A percentile compares a stretch with the other conserved stretches of the same genome.
phyloP scores from a whole-genome alignment of 2,888 invertebrate species.

The Pollenia angustigena region DNA sequence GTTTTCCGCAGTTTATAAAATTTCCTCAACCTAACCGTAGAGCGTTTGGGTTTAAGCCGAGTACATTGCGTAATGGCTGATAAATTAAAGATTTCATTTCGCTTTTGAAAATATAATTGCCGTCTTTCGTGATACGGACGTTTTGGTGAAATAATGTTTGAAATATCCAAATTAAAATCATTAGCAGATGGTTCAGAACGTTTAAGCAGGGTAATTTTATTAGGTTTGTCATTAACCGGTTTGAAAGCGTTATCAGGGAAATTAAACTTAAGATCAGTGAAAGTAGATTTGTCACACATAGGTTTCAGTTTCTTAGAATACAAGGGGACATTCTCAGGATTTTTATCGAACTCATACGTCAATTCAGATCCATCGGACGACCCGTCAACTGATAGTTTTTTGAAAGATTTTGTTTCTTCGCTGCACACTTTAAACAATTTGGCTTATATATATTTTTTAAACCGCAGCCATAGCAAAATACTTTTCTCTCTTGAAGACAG shows the following conservation, averaged over 20 bases:
- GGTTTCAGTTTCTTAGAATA: no score
- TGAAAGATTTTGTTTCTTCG: neutral
- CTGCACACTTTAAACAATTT: neutral
- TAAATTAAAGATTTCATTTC: slow-evolving; percentile 26
- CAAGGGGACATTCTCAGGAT: no score
- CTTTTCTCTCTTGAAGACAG: slow-evolving; percentile 14
- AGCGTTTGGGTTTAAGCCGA: neutral
- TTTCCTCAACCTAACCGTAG: neutral
- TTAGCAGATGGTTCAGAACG: neutral
- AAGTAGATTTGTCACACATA: no score
- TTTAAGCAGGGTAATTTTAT: slow-evolving; percentile 7
- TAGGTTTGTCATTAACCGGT: neutral
- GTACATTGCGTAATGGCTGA: neutral
- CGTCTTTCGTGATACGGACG: neutral
- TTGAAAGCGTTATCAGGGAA: neutral
- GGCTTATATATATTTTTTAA: neutral
- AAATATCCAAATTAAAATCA: neutral
- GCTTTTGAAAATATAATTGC: slow-evolving; percentile 7
- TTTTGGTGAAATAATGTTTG: neutral
- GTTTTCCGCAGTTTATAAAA: slow-evolving; percentile 1
- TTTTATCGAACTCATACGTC: neutral
- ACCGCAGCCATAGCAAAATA: slow-evolving; percentile 37
- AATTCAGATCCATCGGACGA: neutral
- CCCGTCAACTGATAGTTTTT: slow-evolving; percentile 4
- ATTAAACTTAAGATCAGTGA: neutral